Percentiles rank a stretch among this genome's conserved stretches.
Evolutionary conservation across 2,113 vertebrate genomes (phyloP).

Genomic region (Sterrhoptilus dennistouni): DNA sequence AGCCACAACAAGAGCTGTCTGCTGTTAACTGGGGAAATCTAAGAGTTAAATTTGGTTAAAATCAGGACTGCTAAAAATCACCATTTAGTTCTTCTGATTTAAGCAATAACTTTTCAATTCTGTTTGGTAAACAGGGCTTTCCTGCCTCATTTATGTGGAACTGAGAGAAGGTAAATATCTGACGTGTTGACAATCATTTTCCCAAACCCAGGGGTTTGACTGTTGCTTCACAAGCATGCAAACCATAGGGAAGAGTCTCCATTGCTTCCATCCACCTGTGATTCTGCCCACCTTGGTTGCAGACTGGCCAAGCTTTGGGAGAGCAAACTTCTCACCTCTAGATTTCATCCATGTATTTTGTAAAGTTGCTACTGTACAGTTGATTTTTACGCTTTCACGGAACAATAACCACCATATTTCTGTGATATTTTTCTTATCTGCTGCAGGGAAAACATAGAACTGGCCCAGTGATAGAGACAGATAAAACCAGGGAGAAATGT

Average conservation of each 20-base stretch:
- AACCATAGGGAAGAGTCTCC: neutral
- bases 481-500: neutral
- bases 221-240: neutral
- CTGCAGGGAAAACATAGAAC: neutral
- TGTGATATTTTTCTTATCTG: neutral
- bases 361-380: neutral
- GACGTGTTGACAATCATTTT: neutral
- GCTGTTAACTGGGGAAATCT: neutral
- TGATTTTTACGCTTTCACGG: neutral
- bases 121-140: slow-evolving; percentile 63
- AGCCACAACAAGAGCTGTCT: neutral
- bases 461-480: neutral
- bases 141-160: slow-evolving; percentile 63
- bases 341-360: neutral
- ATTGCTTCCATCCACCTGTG: neutral
- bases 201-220: neutral
- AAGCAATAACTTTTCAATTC: slow-evolving; percentile 43
- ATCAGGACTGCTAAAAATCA: neutral
- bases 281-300: neutral
- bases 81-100: neutral
- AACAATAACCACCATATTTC: neutral
- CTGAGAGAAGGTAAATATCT: slow-evolving; percentile 64
- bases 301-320: neutral
- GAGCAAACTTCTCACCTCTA: neutral
- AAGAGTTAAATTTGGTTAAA: neutral